Evolutionary conservation across 2,888 invertebrate species (phyloP).

Genomic region (Epinotia nisella): DNA sequence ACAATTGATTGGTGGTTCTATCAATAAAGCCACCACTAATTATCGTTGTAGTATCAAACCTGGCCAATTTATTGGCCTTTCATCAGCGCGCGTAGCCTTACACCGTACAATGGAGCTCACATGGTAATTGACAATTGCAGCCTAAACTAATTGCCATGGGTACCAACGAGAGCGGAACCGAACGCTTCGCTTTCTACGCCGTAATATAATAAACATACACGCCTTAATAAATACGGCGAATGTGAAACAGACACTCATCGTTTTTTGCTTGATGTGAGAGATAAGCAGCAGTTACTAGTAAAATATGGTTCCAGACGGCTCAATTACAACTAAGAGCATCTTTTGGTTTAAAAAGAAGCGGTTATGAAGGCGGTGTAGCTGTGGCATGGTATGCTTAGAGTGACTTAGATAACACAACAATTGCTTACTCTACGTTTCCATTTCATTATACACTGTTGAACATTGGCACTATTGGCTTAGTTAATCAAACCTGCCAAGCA

Average conservation of each 20-base stretch:
- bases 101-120: slow-evolving; percentile 17
- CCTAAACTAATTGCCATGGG: slow-evolving; percentile 61
- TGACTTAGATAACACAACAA: slow-evolving; percentile 1
- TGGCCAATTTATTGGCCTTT: not conserved
- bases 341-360: not conserved
- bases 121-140: slow-evolving; percentile 65
- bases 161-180: slow-evolving; percentile 68
- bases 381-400: not conserved
- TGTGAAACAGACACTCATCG: slow-evolving; percentile 14
- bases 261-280: slow-evolving; percentile 20
- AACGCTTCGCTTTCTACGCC: slow-evolving; percentile 60
- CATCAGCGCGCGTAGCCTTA: not conserved
- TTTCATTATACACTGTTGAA: not conserved
- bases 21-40: not conserved
- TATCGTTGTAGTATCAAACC: not conserved
- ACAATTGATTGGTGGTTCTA: slow-evolving; percentile 14
- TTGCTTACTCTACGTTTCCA: not conserved
- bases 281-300: slow-evolving; percentile 26
- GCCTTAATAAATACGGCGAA: slow-evolving; percentile 29
- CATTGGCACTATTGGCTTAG: not conserved
- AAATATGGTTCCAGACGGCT: slow-evolving; percentile 10
- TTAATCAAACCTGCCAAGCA: too few relatives aligned
- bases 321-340: slow-evolving; percentile 16
- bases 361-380: slow-evolving; percentile 14
- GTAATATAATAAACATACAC: slow-evolving; percentile 38